Evolutionary conservation across 2,113 vertebrate genomes (phyloP).

Genomic region (Centropus bengalensis): DNA sequence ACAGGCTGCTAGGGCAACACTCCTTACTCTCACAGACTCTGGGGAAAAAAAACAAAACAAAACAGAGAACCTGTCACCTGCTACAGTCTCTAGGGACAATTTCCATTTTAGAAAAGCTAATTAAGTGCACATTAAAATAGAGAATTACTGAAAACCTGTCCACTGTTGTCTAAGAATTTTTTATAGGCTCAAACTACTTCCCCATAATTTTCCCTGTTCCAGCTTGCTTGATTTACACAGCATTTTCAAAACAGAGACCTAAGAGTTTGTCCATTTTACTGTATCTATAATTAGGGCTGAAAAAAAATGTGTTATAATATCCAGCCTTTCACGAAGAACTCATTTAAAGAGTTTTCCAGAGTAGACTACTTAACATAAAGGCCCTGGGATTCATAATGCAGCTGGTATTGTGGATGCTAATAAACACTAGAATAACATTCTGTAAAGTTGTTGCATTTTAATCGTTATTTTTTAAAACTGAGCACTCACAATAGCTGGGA

Average conservation of each 20-base stretch:
- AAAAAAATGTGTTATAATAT: neutral
- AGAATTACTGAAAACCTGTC: neutral
- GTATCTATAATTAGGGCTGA: neutral
- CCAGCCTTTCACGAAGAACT: neutral
- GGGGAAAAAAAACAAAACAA: conserved; percentile 1
- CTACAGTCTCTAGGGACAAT: neutral
- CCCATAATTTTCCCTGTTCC: neutral
- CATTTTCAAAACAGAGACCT: neutral
- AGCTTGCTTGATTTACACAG: neutral
- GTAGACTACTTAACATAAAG: neutral
- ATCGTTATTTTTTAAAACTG: neutral
- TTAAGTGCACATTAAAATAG: neutral
- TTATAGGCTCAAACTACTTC: neutral
- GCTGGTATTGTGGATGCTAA: neutral
- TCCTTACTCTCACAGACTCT: neutral
- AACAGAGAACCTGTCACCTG: neutral
- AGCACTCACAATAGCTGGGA: neutral
- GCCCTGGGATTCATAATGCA: neutral
- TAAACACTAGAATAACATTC: neutral
- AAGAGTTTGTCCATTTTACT: neutral
- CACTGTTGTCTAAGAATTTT: neutral
- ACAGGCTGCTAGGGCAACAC: neutral
- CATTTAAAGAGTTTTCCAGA: neutral
- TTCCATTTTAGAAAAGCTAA: neutral
- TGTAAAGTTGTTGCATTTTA: neutral